Conservation (phyloP, 1,140 invertebrate species). For the Pararge aegeria region DNA sequence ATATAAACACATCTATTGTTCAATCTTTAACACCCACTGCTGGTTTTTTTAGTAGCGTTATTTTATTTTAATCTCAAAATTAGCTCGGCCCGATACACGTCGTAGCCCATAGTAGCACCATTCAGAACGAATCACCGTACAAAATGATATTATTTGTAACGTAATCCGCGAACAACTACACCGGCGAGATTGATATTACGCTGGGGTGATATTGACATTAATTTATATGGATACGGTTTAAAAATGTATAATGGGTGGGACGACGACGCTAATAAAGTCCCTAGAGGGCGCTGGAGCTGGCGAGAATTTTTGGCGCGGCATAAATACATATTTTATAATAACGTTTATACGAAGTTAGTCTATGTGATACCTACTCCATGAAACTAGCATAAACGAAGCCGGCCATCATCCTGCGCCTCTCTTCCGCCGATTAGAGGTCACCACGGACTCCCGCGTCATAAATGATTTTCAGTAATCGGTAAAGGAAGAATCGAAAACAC, state of each 20-base stretch:
- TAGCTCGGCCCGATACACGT: slow-evolving; percentile 2
- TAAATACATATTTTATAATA: slow-evolving; percentile 47
- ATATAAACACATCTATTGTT: too few relatives aligned
- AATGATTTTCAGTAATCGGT: too few relatives aligned
- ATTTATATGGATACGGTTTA: slow-evolving; percentile 79
- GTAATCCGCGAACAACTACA: slow-evolving; percentile 75
- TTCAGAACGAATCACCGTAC: slow-evolving; percentile 77
- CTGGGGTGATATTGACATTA: slow-evolving; percentile 75
- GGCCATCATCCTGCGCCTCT: too few relatives aligned
- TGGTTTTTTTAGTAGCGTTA: too few relatives aligned
- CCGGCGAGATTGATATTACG: slow-evolving; percentile 71
- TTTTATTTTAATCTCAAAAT: slow-evolving; percentile 24
- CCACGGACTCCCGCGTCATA: too few relatives aligned
- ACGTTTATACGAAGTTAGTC: background rate
- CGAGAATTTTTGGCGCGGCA: slow-evolving; percentile 44
- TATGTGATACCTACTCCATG: too few relatives aligned
- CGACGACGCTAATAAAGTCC: slow-evolving; percentile 69
- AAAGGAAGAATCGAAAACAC: too few relatives aligned
- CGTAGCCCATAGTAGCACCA: slow-evolving; percentile 50
- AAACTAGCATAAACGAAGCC: too few relatives aligned
- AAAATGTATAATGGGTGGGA: slow-evolving; percentile 75
- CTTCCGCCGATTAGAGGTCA: too few relatives aligned
- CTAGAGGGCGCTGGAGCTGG: slow-evolving; percentile 38
- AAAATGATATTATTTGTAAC: slow-evolving; percentile 79
- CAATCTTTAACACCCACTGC: too few relatives aligned